phyloP scores from a whole-genome alignment of 2,113 vertebrate species.

The Rousettus leschenaultii region DNA sequence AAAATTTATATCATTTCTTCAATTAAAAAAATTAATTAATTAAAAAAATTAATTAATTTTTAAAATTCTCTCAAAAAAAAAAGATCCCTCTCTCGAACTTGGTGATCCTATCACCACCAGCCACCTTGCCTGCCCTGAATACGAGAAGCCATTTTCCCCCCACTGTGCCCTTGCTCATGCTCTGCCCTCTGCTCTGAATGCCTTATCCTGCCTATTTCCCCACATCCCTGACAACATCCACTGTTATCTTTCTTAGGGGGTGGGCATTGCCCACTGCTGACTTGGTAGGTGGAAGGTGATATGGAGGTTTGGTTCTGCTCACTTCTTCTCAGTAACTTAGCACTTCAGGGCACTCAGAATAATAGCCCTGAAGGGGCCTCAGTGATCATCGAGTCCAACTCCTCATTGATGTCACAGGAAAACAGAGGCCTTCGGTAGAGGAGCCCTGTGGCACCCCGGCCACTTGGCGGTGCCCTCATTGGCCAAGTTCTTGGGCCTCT shows the following conservation, averaged over 20 bases:
- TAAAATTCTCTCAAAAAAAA: too few relatives aligned
- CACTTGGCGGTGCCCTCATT: neutral
- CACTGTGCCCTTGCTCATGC: accelerated
- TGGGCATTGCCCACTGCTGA: accelerated
- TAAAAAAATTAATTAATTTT: too few relatives aligned
- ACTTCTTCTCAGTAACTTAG: neutral
- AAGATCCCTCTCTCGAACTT: neutral
- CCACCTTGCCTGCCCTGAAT: neutral
- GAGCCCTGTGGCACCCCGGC: neutral
- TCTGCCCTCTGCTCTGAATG: neutral
- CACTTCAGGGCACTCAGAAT: neutral
- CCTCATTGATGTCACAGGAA: neutral
- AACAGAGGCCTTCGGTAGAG: neutral
- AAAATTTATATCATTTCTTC: too few relatives aligned
- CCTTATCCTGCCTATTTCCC: neutral
- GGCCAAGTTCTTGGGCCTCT: neutral
- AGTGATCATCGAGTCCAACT: neutral
- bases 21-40: too few relatives aligned
- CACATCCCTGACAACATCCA: neutral
- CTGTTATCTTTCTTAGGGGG: neutral
- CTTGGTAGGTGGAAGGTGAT: neutral
- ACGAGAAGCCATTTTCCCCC: accelerated
- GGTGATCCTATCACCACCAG: neutral
- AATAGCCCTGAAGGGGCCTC: neutral
- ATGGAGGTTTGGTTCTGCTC: neutral